These are phyloP conservation scores for Monopterus albus DNA, from an alignment of 2,113 vertebrate species.

Conservation along the genomic window DNA sequence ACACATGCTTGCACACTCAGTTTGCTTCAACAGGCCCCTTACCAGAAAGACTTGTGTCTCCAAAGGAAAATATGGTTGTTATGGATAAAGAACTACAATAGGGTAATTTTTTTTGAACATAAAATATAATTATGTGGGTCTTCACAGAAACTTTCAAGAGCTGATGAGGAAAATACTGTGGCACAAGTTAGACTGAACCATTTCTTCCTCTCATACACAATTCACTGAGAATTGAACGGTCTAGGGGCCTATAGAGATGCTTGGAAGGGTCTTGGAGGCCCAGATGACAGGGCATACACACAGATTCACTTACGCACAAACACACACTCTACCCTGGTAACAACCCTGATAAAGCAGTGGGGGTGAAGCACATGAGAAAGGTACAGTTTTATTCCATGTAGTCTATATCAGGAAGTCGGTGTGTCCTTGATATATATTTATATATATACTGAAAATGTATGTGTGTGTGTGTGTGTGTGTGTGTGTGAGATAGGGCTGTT, in stretches of 20 bases:
- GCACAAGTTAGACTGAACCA: constrained; percentile 41
- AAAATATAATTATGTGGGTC: constrained; percentile 55
- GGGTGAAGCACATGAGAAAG: neutral
- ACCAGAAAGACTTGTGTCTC: constrained; percentile 58
- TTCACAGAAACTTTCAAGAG: constrained; percentile 37
- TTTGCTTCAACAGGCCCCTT: constrained; percentile 47
- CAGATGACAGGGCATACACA: constrained; percentile 28
- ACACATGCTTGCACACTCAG: constrained; percentile 49
- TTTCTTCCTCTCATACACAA: constrained; percentile 18
- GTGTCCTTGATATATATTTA: constrained; percentile 36
- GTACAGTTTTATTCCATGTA: constrained; percentile 3
- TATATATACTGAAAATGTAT: constrained; percentile 12
- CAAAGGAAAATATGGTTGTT: constrained; percentile 53
- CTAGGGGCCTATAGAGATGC: constrained; percentile 38
- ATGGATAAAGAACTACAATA: constrained; percentile 50
- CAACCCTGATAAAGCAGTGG: constrained; percentile 10
- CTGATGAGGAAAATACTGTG: constrained; percentile 54
- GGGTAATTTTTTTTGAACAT: constrained; percentile 55
- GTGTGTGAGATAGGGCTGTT: constrained; percentile 62
- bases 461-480: constrained; percentile 24
- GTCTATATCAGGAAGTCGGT: constrained; percentile 22
- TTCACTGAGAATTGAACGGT: constrained; percentile 42
- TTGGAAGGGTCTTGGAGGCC: constrained; percentile 45
- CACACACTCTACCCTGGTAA: constrained; percentile 30
- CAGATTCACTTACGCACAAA: constrained; percentile 2